Percentiles rank a stretch among this genome's conserved stretches.
phyloP scores from a whole-genome alignment of 2,888 invertebrate species.

The Drosophila kanekoi region DNA sequence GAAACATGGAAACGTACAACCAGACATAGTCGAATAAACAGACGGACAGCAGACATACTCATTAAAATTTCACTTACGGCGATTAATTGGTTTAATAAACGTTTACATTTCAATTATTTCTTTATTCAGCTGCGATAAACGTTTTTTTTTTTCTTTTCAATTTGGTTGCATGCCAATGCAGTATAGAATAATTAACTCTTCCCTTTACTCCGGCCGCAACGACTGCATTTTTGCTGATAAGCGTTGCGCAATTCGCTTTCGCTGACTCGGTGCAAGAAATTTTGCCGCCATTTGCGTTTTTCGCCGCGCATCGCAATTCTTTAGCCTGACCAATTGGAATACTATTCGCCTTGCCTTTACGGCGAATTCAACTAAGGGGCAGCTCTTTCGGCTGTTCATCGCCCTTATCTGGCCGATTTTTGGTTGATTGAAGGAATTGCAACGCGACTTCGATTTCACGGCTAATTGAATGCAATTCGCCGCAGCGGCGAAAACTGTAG shows the following conservation, averaged over 20 bases:
- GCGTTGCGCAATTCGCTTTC: background rate
- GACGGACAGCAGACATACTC: conserved; percentile 4
- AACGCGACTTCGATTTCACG: background rate
- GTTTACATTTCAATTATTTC: conserved; percentile 14
- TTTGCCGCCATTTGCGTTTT: background rate
- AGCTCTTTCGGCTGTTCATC: too few relatives aligned
- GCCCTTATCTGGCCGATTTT: too few relatives aligned
- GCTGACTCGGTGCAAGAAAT: background rate
- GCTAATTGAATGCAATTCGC: background rate
- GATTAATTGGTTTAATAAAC: conserved; percentile 30
- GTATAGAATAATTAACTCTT: conserved; percentile 8
- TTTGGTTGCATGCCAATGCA: background rate
- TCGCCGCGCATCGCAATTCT: background rate
- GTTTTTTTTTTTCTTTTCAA: conserved; percentile 3
- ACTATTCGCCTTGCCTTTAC: too few relatives aligned
- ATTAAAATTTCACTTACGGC: conserved; percentile 33
- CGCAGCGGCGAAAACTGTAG: background rate
- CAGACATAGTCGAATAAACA: background rate
- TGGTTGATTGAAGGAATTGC: too few relatives aligned
- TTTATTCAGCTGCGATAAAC: conserved; percentile 1
- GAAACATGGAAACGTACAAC: conserved; percentile 10
- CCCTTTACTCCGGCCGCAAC: background rate
- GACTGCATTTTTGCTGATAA: background rate
- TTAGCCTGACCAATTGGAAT: too few relatives aligned
- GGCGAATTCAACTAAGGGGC: too few relatives aligned